Base-by-base conservation (phyloP, 2,797 vertebrate genomes). In the Sparidentex hasta region DNA sequence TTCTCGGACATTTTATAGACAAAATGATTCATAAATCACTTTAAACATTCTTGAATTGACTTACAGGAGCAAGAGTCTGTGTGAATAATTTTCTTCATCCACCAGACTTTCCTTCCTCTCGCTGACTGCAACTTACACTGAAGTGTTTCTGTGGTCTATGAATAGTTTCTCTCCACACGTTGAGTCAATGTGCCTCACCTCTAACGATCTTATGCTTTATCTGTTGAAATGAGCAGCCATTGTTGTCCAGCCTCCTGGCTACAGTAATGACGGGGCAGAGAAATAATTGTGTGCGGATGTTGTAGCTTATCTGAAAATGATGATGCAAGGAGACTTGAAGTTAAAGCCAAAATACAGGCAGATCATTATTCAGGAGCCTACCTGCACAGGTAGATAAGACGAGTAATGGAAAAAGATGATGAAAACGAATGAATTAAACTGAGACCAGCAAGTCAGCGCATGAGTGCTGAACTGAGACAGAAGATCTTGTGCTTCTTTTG, bases 301-400 rank as follows among this genome's bases (percentile, higher is more conserved):
- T 62, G 48, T 43, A 3, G 27, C 50, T 50, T 48, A 66, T 71
- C 21, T 58, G 48, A 25, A 47, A 68, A 43, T 7, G 18, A 73
- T 58, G 50, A 27, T 65, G 64, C 8, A 27, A 38, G 11, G 18
- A 29, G 12, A 68, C 13, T 18, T 20, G 33, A 38, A 38, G 5
- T 18, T 46, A n/a, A 14, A 20, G 46, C 14, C 29, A 0, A 61
- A 61, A 74, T 9, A 62, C 1, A 9, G 18, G 27, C 55, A 27
- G 43, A 54, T 55, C 52, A 59, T 72, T 56, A 47, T n/a, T 27
- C 46, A 13, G 62, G 11, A 52, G 11, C 1, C 44, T 16, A 11
- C 44, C 12, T 64, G 21, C 21, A 44, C 51, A 64, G 56, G 52
- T 64, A 70, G 67, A 84, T 65, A 64, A 78, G 78, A 25, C 21